phyloP scores from a whole-genome alignment of 2,888 invertebrate species.

The Eupithecia inturbata region DNA sequence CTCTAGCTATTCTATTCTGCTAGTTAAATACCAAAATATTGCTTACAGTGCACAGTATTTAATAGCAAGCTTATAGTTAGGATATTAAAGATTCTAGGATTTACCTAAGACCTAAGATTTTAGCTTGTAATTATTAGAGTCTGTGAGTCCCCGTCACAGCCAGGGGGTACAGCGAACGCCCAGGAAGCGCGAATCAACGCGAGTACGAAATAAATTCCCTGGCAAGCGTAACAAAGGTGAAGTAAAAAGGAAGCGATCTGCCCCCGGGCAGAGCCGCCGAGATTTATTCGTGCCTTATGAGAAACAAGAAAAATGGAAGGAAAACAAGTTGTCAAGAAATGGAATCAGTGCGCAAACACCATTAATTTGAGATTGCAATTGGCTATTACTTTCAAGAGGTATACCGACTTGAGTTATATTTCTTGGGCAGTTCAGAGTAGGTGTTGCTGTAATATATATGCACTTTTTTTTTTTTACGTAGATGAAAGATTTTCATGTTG shows the following conservation, averaged over 20 bases:
- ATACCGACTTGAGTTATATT: not conserved
- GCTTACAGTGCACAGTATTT: too few species aligned
- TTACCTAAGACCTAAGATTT: not conserved
- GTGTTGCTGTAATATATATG: not conserved
- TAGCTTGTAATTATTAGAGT: not conserved
- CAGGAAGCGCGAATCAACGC: slow-evolving; percentile 82
- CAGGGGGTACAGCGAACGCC: slow-evolving; percentile 76
- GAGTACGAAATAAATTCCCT: slow-evolving; percentile 82
- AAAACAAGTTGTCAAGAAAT: slow-evolving; percentile 42
- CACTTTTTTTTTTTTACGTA: not conserved
- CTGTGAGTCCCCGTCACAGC: slow-evolving; percentile 48
- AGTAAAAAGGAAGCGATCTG: slow-evolving; percentile 77
- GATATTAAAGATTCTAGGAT: too few species aligned
- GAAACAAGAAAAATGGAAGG: slow-evolving; percentile 62
- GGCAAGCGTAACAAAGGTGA: slow-evolving; percentile 84
- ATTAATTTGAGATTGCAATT: slow-evolving; percentile 17
- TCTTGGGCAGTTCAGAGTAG: not conserved
- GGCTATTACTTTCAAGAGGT: slow-evolving; percentile 2
- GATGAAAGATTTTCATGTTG: not conserved
- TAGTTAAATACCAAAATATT: too few species aligned
- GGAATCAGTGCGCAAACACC: slow-evolving; percentile 24
- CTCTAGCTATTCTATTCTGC: too few species aligned
- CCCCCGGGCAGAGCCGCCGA: slow-evolving; percentile 65
- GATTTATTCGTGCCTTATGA: slow-evolving; percentile 74
- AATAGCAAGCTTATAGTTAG: too few species aligned